Base-by-base conservation (phyloP, 2,797 vertebrate genomes). In the Capromys pilorides region DNA sequence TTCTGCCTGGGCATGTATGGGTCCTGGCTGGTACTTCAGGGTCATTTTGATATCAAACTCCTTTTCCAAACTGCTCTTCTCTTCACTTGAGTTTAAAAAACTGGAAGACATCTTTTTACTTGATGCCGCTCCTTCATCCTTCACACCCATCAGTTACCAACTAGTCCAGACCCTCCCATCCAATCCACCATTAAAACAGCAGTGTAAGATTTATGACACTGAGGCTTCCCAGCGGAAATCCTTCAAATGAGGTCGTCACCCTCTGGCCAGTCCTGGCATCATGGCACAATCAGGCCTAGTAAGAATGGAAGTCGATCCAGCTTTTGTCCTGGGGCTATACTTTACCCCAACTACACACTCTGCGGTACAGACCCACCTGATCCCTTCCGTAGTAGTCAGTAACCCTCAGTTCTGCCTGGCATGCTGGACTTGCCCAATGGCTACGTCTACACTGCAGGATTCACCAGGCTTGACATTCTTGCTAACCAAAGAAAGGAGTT, bases 21-120 rank as follows among this genome's bases (percentile, higher is more conserved):
- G 16, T 83, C 33, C 54, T 86, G 59, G 12, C 39, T 93, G 22
- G 31, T 3, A 90, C 33, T 18, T 59, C 62, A 87, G 59, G 89
- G 22, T 12, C 36, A 86, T 79, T 64, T 78, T 79, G 2, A 91
- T 66, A 73, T 71, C 6, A 62, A 66, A 91, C 41, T 85, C 73
- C 66, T 86, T 93, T 66, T 66, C 61, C 33, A 83, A 96, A 66
- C 33, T 79, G 24, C 28, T 88, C 49, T 81, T 75, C 67, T 78
- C 64, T 94, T 89, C 51, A 59, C 28, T 41, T 54, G 28, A n/a
- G 39, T 49, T 88, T 93, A 92, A 90, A 91, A 93, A 93, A 39
- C n/a, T 80, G 21, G n/a, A 93, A 89, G 24, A 69, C 24, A 57
- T 69, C 81, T 78, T 86, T 86, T 90, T 75, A 54, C 7, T 24